Conservation (phyloP, 2,888 invertebrate species). For the Bombylius major region DNA sequence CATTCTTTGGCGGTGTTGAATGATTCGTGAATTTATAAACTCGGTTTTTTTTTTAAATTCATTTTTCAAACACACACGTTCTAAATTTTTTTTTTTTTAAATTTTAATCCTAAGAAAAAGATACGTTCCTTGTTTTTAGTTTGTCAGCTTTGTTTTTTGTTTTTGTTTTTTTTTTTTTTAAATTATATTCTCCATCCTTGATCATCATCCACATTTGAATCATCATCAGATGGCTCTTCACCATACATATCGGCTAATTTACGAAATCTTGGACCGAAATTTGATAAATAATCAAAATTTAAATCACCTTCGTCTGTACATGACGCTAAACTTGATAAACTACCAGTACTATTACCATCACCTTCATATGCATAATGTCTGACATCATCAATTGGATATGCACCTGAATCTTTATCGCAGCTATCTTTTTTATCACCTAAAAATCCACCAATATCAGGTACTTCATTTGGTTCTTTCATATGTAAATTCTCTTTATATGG, state of each 20-base stretch:
- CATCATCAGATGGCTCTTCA: slow-evolving; percentile 73
- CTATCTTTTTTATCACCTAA: slow-evolving; percentile 79
- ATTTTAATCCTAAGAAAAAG: too few relatives aligned
- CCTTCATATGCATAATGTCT: slow-evolving; percentile 97
- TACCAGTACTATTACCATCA: slow-evolving; percentile 85
- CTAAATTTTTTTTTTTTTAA: too few relatives aligned
- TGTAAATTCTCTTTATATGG: slow-evolving; percentile 33
- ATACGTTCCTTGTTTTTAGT: too few relatives aligned
- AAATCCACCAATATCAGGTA: slow-evolving; percentile 80
- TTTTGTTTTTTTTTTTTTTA: neutral
- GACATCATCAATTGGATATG: slow-evolving; percentile 89
- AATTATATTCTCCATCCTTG: slow-evolving; percentile 63
- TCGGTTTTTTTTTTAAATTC: neutral
- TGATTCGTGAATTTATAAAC: neutral
- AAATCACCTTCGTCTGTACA: slow-evolving; percentile 88
- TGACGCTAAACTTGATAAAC: slow-evolving; percentile 82
- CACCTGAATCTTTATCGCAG: slow-evolving; percentile 83
- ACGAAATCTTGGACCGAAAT: slow-evolving; percentile 91
- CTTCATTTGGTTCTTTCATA: slow-evolving; percentile 41
- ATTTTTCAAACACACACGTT: neutral
- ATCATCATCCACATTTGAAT: slow-evolving; percentile 60
- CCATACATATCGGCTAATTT: slow-evolving; percentile 91
- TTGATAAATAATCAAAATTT: slow-evolving; percentile 87
- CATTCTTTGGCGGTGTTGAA: slow-evolving; percentile 9
- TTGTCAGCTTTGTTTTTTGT: neutral